These are phyloP conservation scores for Eupithecia tripunctaria DNA, from an alignment of 2,888 invertebrate genomes.

Conservation along the genomic window DNA sequence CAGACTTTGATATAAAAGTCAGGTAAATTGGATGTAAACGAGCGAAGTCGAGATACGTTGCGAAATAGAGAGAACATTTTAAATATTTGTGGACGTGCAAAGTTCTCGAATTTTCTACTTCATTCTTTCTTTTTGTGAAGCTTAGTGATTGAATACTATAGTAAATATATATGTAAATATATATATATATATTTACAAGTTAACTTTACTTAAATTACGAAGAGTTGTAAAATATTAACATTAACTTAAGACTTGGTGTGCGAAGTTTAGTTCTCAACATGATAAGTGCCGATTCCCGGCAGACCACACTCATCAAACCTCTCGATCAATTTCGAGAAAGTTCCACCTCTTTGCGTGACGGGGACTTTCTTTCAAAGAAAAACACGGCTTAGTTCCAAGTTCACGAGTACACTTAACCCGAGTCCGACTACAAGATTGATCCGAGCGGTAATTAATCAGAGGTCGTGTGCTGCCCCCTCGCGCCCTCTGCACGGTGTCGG, in stretches of 20 bases:
- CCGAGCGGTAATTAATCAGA: conserved; percentile 23
- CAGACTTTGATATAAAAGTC: conserved; percentile 21
- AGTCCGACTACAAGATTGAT: conserved; percentile 18
- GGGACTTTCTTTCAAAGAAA: conserved; percentile 14
- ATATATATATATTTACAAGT: too few relatives aligned
- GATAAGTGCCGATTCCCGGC: conserved; percentile 2
- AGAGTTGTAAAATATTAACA: neutral
- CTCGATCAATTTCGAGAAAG: conserved; percentile 20
- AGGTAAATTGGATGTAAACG: conserved; percentile 28
- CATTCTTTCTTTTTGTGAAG: conserved; percentile 3
- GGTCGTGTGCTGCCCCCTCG: conserved; percentile 19
- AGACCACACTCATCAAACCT: neutral
- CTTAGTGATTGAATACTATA: neutral
- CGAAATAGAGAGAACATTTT: neutral
- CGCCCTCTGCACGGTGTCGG: conserved; percentile 2
- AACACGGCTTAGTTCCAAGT: conserved; percentile 16
- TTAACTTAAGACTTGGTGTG: neutral
- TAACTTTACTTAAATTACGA: neutral
- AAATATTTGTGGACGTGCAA: conserved; percentile 7
- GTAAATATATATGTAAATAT: neutral
- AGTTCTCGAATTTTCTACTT: conserved; percentile 15
- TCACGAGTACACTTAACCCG: conserved; percentile 23
- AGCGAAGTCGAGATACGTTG: conserved; percentile 13
- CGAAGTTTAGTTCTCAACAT: neutral
- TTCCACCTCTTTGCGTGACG: neutral